A percentile compares a stretch with the other conserved stretches of the same genome.
Evolutionary conservation across 2,888 invertebrate genomes (phyloP).

Genomic region (Dastarcus helophoroides): DNA sequence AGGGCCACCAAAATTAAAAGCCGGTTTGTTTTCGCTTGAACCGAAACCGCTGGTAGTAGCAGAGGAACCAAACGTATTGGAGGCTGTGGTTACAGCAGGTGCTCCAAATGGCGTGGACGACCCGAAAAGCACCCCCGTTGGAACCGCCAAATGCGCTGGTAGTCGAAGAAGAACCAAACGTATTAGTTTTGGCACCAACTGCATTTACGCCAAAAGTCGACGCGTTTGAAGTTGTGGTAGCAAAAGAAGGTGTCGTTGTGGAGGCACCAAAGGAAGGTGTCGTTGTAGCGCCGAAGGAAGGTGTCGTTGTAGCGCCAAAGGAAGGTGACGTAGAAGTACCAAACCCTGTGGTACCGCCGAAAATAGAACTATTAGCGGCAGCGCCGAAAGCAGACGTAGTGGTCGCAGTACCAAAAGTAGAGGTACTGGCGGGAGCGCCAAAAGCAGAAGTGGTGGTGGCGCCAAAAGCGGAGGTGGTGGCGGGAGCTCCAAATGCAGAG

Average conservation of each 20-base stretch:
- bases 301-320: background rate
- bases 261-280: slow-evolving; percentile 6
- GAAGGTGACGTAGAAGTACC: too few species aligned
- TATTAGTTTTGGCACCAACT: too few species aligned
- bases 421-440: background rate
- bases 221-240: too few species aligned
- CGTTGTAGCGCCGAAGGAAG: background rate
- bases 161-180: slow-evolving; percentile 1
- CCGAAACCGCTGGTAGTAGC: background rate
- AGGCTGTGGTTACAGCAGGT: slow-evolving; percentile 1
- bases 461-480: slow-evolving; percentile 1
- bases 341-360: too few species aligned
- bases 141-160: background rate
- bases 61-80: background rate
- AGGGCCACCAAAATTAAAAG: background rate
- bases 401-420: slow-evolving; percentile 3
- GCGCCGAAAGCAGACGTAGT: background rate
- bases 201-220: too few species aligned
- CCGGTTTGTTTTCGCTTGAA: slow-evolving; percentile 6
- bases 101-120: slow-evolving; percentile 2
- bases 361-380: background rate
- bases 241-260: too few species aligned
- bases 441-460: slow-evolving; percentile 1
- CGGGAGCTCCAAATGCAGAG: slow-evolving; percentile 1
- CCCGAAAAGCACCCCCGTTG: background rate